A percentile compares a stretch with the other conserved stretches of the same genome.
phyloP scores from a whole-genome alignment of 2,888 invertebrate species.

The Octonoba sinensis region DNA sequence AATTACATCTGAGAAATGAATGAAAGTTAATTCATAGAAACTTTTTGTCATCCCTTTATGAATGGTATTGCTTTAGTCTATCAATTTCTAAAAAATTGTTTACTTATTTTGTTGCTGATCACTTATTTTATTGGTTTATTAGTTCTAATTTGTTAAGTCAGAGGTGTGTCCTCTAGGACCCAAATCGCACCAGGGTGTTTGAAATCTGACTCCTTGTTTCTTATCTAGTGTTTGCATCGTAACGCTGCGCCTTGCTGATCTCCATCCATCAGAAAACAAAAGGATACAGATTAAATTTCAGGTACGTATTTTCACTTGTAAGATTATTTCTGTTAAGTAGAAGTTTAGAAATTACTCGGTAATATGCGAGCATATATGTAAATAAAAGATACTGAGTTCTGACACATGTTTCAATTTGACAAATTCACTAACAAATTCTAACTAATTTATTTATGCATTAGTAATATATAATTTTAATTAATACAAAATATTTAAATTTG shows the following conservation, averaged over 20 bases:
- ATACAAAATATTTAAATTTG: no score
- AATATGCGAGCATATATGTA: no score
- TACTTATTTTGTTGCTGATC: background rate
- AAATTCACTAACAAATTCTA: no score
- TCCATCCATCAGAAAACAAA: background rate
- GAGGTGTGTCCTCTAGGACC: constrained; percentile 51
- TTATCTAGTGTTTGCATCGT: constrained; percentile 26
- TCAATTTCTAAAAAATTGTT: constrained; percentile 15
- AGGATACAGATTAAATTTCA: no score
- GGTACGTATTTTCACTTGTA: no score
- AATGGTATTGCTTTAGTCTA: background rate
- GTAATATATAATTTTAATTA: no score
- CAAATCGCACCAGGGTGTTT: constrained; percentile 45
- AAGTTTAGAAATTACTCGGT: no score
- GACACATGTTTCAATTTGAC: no score
- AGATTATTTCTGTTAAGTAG: no score
- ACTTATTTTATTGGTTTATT: background rate
- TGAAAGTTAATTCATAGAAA: constrained; percentile 29
- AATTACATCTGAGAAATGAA: constrained; percentile 57
- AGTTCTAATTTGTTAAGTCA: constrained; percentile 11
- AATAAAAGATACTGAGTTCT: no score
- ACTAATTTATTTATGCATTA: no score
- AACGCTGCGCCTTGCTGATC: background rate
- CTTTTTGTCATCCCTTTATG: background rate
- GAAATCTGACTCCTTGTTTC: constrained; percentile 54